A percentile compares a stretch with the other conserved stretches of the same genome.
These are phyloP conservation scores for Marmota flaviventris DNA, from an alignment of 2,113 vertebrate genomes.

Conservation along the genomic window DNA sequence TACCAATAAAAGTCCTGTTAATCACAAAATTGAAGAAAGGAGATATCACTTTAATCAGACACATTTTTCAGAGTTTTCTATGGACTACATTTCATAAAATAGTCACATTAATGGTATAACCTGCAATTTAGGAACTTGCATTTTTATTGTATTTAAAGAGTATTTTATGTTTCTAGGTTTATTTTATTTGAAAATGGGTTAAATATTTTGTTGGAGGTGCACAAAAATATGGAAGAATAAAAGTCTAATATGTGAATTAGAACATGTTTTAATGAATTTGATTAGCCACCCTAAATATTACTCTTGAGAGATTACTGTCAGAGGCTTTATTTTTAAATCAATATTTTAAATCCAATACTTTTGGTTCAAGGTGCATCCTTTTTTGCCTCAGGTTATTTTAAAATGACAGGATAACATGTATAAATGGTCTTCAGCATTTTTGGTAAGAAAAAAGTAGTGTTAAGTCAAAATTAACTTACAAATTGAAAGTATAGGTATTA, in stretches of 20 bases:
- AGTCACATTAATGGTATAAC: neutral
- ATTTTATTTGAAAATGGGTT: constrained; percentile 49
- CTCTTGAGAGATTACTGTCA: constrained; percentile 5
- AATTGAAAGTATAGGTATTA: neutral
- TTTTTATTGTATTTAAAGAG: constrained; percentile 43
- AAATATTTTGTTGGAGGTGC: neutral
- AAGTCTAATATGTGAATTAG: constrained; percentile 41
- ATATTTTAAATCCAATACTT: neutral
- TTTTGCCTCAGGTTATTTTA: constrained; percentile 42
- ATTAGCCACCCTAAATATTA: neutral
- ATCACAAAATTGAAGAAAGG: constrained; percentile 87
- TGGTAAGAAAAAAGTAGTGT: neutral
- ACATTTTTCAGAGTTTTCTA: constrained; percentile 65
- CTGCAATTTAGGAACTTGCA: constrained; percentile 3
- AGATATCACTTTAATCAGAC: constrained; percentile 85
- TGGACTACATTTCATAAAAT: constrained; percentile 67
- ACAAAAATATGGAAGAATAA: constrained; percentile 32
- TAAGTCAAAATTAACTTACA: neutral
- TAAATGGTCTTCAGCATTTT: constrained; percentile 48
- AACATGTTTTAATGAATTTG: constrained; percentile 34
- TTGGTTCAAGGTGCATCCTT: constrained; percentile 30
- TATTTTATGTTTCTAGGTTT: constrained; percentile 38
- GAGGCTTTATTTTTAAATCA: constrained; percentile 15
- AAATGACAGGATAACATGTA: neutral
- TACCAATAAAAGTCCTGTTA: constrained; percentile 91